phyloP scores from a whole-genome alignment of 2,888 invertebrate genomes.

The Ditula angustiorana region DNA sequence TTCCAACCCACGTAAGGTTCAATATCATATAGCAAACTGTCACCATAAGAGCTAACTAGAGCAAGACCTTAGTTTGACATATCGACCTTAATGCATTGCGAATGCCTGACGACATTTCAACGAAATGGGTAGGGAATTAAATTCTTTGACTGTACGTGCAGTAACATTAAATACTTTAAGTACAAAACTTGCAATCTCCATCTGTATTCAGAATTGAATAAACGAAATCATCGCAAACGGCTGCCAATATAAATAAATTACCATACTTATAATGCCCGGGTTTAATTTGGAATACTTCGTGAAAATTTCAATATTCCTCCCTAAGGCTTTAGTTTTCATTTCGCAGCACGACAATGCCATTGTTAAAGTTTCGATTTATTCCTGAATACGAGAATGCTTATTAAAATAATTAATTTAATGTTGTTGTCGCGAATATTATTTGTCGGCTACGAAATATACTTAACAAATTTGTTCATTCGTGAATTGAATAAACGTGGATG shows the following conservation, averaged over 20 bases:
- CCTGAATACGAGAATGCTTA: neutral
- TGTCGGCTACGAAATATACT: neutral
- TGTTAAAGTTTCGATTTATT: slow-evolving; percentile 9
- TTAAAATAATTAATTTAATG: neutral
- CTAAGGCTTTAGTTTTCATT: neutral
- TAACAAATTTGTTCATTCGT: no score
- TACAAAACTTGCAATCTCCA: neutral
- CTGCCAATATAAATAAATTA: neutral
- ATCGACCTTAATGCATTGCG: no score
- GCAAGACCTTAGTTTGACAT: no score
- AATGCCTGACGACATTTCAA: no score
- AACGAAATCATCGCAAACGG: neutral
- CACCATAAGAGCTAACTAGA: no score
- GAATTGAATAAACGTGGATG: no score
- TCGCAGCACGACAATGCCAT: neutral
- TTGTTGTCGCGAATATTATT: neutral
- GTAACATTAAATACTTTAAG: neutral
- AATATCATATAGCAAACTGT: no score
- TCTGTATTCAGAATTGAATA: neutral
- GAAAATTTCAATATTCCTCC: slow-evolving; percentile 2
- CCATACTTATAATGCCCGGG: slow-evolving; percentile 1
- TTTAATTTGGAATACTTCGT: neutral
- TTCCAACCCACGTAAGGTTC: no score
- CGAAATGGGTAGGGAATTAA: no score
- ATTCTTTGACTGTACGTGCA: no score